Evolutionary conservation across 2,888 invertebrate genomes (phyloP), one percentile per base, ranked within the genome.

Genomic region (Gymnoscelis rufifasciata): DNA sequence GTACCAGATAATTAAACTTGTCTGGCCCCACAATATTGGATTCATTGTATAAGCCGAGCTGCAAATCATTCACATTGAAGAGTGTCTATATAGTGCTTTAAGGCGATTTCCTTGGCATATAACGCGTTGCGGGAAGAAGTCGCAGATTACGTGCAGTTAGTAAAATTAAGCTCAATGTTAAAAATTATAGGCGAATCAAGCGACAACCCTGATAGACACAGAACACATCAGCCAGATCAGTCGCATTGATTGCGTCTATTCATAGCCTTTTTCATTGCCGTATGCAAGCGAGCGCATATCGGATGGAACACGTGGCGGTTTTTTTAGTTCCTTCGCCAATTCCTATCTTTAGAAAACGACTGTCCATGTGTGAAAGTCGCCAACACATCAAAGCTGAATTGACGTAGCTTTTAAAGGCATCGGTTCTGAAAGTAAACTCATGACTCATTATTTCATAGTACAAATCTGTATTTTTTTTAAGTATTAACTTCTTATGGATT

Each of bases 201-300:
- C 27, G 39, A 23, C 35, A 28, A 19, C 51, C 52, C 52, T 52
- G 27, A 38, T 45, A 24, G 51, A 56, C 51, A 46, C 47, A 43
- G 47, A 35, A 44, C 47, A 52, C 52, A 56, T 52, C 55, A 55
- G 49, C 36, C 33, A 57, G 57, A 57, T 57, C 54, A 57, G 57
- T 59, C 56, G 54, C 54, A 49, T 54, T 56, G 57, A 59, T 59
- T 57, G 50, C 55, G 52, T 46, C 54, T 56, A 59, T 57, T 59
- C 57, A 54, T 47, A 51, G 48, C 47, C 51, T 51, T 53, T 56
- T 45, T 52, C 47, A 51, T 51, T 43, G 47, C 48, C 51, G 52
- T 52, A 44, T 52, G 54, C 49, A 44, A 49, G 49, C 49, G 43
- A 47, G 47, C 24, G 46, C 47, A 38, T 51, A 52, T 47, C 41